Percentiles rank a stretch among this genome's conserved stretches.
phyloP scores from a whole-genome alignment of 2,888 invertebrate species.

The Lepidocyrtoides sp. region DNA sequence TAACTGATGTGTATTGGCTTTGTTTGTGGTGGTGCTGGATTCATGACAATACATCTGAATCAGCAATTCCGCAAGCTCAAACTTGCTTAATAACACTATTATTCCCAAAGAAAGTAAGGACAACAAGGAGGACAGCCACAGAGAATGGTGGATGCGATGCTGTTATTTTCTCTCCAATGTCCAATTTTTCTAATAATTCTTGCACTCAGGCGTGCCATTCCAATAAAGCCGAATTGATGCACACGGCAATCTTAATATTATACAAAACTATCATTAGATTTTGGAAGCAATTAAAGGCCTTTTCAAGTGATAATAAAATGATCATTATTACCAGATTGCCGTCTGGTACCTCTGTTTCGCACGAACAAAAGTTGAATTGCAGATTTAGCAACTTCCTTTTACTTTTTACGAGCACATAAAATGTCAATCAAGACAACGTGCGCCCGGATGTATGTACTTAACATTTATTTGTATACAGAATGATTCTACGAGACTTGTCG shows the following conservation, averaged over 20 bases:
- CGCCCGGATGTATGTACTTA: conserved; percentile 31
- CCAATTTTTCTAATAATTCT: conserved; percentile 54
- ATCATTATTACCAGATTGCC: conserved; percentile 50
- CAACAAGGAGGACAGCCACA: neutral
- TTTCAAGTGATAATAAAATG: conserved; percentile 69
- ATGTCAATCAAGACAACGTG: conserved; percentile 58
- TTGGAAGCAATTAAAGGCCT: conserved; percentile 58
- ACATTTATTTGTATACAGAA: conserved; percentile 31
- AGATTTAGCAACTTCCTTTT: conserved; percentile 45
- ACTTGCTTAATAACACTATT: conserved; percentile 38
- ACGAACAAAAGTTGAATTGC: conserved; percentile 29
- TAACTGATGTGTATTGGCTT: conserved; percentile 1
- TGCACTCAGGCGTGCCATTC: neutral
- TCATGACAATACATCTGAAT: conserved; percentile 64
- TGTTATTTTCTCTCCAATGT: conserved; percentile 48
- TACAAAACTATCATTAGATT: conserved; percentile 30
- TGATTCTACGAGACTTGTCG: neutral
- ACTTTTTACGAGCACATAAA: conserved; percentile 43
- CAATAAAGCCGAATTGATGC: neutral
- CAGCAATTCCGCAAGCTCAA: conserved; percentile 64
- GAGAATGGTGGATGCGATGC: too few relatives aligned
- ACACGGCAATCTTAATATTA: conserved; percentile 29
- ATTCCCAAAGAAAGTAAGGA: conserved; percentile 36
- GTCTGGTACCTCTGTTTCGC: conserved; percentile 36
- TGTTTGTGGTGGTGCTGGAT: conserved; percentile 12